Percentiles rank a stretch among this genome's conserved stretches.
Conservation (phyloP, 64 coral and sea anemone genomes). For the Pocillopora verrucosa region DNA sequence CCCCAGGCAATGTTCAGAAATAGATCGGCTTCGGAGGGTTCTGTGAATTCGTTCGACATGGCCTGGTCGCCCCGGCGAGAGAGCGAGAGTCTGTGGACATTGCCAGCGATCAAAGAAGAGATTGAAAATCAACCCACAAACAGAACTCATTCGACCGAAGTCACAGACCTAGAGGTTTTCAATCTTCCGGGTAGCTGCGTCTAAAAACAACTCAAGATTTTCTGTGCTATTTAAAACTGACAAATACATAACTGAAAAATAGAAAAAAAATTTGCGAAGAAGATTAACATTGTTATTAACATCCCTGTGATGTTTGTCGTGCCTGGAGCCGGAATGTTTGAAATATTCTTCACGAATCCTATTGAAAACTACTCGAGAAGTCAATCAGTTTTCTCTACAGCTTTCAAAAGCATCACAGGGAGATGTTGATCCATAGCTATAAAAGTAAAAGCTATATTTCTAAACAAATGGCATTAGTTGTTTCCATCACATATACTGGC, state of each 20-base stretch:
- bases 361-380: neutral
- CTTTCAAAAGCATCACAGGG: neutral
- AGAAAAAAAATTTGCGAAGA: too few species aligned
- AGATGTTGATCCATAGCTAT: neutral
- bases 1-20: slow-evolving; percentile 60
- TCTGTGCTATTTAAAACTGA: neutral
- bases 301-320: neutral
- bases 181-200: slow-evolving; percentile 21
- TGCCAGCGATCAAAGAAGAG: slow-evolving; percentile 77
- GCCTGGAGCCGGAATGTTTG: neutral
- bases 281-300: too few species aligned
- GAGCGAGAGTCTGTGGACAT: slow-evolving; percentile 47
- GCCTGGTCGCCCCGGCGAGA: slow-evolving; percentile 20
- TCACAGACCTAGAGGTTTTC: slow-evolving; percentile 48
- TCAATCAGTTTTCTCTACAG: neutral
- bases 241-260: neutral
- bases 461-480: neutral
- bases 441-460: neutral
- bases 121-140: slow-evolving; percentile 38
- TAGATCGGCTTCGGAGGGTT: slow-evolving; percentile 78
- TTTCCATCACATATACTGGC: slow-evolving; percentile 1
- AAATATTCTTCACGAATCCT: neutral
- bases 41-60: slow-evolving; percentile 69
- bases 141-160: slow-evolving; percentile 32
- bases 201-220: neutral